Evolutionary conservation across 37 sponge, comb jelly and placozoan genomes (phyloP).

Genomic region (Ianthella basta): DNA sequence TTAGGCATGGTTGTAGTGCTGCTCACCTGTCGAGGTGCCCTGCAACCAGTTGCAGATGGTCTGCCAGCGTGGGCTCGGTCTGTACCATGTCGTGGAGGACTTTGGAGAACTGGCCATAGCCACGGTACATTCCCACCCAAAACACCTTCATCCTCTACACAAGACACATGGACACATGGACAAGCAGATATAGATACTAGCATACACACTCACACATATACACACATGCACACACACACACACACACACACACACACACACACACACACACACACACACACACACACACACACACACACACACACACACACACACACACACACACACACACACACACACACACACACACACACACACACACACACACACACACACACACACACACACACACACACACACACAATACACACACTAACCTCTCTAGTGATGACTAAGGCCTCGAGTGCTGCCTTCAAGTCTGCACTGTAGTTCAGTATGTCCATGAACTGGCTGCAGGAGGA

Average conservation of each 20-base stretch:
- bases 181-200: background rate
- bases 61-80: slow-evolving; percentile 56
- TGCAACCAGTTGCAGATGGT: slow-evolving; percentile 56
- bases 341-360: slow-evolving; percentile 1
- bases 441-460: slow-evolving; percentile 58
- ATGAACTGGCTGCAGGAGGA: slow-evolving; percentile 51
- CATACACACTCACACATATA: background rate
- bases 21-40: slow-evolving; percentile 73
- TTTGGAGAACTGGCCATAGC: background rate
- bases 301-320: slow-evolving; percentile 10
- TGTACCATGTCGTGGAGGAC: slow-evolving; percentile 53
- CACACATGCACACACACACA: background rate
- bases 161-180: background rate
- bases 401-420: slow-evolving; percentile 40
- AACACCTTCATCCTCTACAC: slow-evolving; percentile 11
- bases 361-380: too few species aligned
- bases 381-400: background rate
- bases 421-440: slow-evolving; percentile 59
- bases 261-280: too few species aligned
- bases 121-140: background rate
- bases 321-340: background rate
- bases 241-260: background rate
- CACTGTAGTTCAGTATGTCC: slow-evolving; percentile 63
- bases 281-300: background rate
- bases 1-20: background rate